Evolutionary conservation across 1,140 invertebrate species (phyloP), one percentile per base, ranked within the genome.

Genomic region (Drosophila simulans): DNA sequence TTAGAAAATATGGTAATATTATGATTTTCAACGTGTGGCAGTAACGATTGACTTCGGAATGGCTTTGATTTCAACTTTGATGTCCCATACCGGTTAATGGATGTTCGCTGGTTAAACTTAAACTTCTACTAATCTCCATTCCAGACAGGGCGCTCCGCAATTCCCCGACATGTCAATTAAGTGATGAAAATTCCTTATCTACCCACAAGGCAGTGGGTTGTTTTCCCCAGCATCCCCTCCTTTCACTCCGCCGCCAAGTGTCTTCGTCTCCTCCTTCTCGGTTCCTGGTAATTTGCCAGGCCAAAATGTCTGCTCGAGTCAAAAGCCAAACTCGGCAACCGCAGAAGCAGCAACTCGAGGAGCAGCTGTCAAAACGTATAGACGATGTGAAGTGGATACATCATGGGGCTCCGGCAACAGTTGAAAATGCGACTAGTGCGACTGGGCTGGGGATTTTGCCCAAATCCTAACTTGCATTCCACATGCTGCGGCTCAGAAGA

Each of bases 161-260:
- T 20, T 55, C 42, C n/a, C 20, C 34, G 39, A 34, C 15, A 57
- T 72, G 57, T 80, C 76, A 84, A 84, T 84, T 77, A 85, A 65
- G 51, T 73, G 82, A 59, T 66, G 49, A 62, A 70, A 77, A 65
- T 81, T 68, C 48, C 52, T 11, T n/a, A 35, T 27, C 45, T 17
- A 17, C 25, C 51, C 42, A 22, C 62, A 54, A 54, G 39, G 34
- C 40, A n/a, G 10, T 10, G n/a, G 15, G 4, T 13, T 12, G 11
- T 5, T 35, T 53, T 34, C 12, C 35, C 42, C 35, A 31, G n/a
- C 39, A 25, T 25, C 11, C 20, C 57, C 56, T n/a, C 5, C 13
- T 1, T 17, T 17, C 17, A n/a, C 46, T 53, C 17, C 17, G 5
- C 20, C 25, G 22, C 17, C 15, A 42, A 34, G 52, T 31, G 22